Percentiles rank a stretch among this genome's conserved stretches.
These are phyloP conservation scores for Zenarchopterus dispar DNA, from an alignment of 2,797 vertebrate genomes.

Conservation along the genomic window DNA sequence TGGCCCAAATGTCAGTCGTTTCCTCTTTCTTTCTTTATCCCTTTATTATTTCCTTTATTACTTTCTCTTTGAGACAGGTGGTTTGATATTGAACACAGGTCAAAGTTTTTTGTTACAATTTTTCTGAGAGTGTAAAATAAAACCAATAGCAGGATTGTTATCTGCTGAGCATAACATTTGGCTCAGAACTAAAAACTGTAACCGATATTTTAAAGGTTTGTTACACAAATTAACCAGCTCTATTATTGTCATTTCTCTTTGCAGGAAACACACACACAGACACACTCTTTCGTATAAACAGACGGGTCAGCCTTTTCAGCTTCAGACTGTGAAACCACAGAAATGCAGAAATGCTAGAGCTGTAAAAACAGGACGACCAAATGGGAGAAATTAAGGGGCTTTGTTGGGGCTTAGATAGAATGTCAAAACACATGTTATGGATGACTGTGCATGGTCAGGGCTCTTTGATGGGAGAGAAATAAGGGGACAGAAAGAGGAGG, in stretches of 20 bases:
- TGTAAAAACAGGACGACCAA: conserved; percentile 52
- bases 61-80: conserved; percentile 10
- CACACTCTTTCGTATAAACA: not conserved
- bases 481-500: not conserved
- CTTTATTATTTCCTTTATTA: conserved; percentile 15
- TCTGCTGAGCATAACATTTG: conserved; percentile 8
- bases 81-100: conserved; percentile 22
- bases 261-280: not conserved
- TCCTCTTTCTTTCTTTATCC: conserved; percentile 9
- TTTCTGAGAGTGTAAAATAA: not conserved
- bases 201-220: conserved; percentile 9
- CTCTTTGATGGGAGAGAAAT: conserved; percentile 20
- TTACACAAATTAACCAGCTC: conserved; percentile 37
- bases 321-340: conserved; percentile 56
- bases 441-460: conserved; percentile 53
- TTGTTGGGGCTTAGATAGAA: conserved; percentile 64
- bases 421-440: conserved; percentile 70
- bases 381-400: conserved; percentile 68
- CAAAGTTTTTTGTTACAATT: conserved; percentile 2
- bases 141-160: not conserved
- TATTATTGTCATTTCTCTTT: not conserved
- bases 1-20: conserved; percentile 55
- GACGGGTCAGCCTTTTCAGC: conserved; percentile 51
- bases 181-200: conserved; percentile 1
- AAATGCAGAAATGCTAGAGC: conserved; percentile 52